Conservation (phyloP, 2,797 vertebrate genomes). For the Lerista edwardsae region DNA sequence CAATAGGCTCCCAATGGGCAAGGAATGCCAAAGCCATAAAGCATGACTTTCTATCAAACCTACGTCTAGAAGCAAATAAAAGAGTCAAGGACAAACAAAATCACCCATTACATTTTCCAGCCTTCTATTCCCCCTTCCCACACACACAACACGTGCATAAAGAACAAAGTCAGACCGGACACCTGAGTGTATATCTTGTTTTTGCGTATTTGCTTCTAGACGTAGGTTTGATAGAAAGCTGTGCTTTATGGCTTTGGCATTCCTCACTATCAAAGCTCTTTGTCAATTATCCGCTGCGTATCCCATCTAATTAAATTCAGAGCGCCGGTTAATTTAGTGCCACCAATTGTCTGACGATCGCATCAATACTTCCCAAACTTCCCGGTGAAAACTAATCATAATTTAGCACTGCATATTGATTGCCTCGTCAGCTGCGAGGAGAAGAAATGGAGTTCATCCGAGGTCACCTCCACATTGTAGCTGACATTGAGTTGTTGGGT, state of each 20-base stretch:
- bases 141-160: background rate
- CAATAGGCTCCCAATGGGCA: background rate
- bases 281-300: constrained; percentile 42
- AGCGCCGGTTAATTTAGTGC: constrained; percentile 38
- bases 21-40: background rate
- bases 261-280: too few species aligned
- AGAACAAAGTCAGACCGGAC: background rate
- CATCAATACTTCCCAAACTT: constrained; percentile 49
- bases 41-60: background rate
- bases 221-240: too few species aligned
- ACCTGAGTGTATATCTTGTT: background rate
- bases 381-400: constrained; percentile 50
- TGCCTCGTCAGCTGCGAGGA: constrained; percentile 49
- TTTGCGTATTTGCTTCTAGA: too few species aligned
- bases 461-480: constrained; percentile 40
- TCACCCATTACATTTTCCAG: background rate
- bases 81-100: background rate
- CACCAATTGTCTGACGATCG: constrained; percentile 36
- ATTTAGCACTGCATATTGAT: constrained; percentile 56
- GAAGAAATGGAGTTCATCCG: constrained; percentile 57
- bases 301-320: constrained; percentile 55
- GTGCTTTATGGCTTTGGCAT: too few species aligned
- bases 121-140: background rate
- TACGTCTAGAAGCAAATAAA: background rate
- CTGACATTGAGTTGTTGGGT: constrained; percentile 6